Conservation (phyloP, 2,888 invertebrate genomes). For the Cryptocephalus moraei region DNA sequence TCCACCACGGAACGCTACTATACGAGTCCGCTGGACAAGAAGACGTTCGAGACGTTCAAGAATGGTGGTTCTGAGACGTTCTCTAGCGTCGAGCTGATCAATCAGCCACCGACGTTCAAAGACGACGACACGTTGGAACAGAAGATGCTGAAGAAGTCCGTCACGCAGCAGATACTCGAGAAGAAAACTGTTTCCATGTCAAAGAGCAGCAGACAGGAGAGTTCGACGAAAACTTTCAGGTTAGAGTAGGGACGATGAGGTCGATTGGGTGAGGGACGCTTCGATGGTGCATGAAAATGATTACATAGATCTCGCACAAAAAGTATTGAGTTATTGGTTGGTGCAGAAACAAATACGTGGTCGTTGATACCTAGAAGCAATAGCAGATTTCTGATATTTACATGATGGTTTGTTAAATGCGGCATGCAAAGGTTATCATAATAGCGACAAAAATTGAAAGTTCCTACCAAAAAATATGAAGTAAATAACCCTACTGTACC, state of each 20-base stretch:
- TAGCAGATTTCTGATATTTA: too few relatives aligned
- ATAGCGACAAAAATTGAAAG: too few relatives aligned
- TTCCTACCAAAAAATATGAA: too few relatives aligned
- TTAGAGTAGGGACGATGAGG: slow-evolving; percentile 24
- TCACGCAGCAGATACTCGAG: slow-evolving; percentile 58
- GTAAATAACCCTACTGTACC: too few relatives aligned
- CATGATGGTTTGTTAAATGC: too few relatives aligned
- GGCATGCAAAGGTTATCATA: too few relatives aligned
- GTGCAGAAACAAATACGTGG: too few relatives aligned
- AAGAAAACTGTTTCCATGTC: slow-evolving; percentile 58
- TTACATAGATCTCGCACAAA: too few relatives aligned
- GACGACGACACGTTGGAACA: slow-evolving; percentile 53
- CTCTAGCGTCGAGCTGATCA: slow-evolving; percentile 30
- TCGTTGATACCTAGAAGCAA: too few relatives aligned
- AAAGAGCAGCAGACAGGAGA: slow-evolving; percentile 35
- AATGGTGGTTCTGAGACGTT: slow-evolving; percentile 29
- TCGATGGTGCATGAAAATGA: too few relatives aligned
- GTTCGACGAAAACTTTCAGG: slow-evolving; percentile 35
- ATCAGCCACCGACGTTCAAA: slow-evolving; percentile 30
- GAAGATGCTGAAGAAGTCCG: slow-evolving; percentile 55
- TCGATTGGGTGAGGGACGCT: too few relatives aligned
- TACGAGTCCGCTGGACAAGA: slow-evolving; percentile 25
- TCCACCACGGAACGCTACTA: slow-evolving; percentile 33
- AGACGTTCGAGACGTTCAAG: slow-evolving; percentile 23
- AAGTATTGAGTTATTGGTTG: too few relatives aligned